Percentiles rank a stretch among this genome's conserved stretches.
Conservation (phyloP, 2,888 invertebrate species). For the Thera britannica region DNA sequence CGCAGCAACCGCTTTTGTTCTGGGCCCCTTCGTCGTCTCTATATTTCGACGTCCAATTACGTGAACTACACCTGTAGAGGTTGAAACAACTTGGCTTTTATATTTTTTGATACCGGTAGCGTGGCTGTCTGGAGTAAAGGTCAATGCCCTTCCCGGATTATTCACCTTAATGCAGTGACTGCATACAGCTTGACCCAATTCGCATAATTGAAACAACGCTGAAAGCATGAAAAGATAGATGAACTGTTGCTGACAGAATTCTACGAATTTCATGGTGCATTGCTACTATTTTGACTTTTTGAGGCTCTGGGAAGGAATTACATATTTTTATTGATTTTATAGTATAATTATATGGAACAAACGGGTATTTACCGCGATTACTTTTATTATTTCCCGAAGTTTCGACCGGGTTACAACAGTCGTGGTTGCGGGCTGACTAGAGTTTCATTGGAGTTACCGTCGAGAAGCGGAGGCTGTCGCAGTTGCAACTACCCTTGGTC, state of each 20-base stretch:
- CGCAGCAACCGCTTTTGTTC: not conserved
- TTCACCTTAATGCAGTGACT: slow-evolving; percentile 30
- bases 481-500: too few relatives aligned
- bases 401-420: too few relatives aligned
- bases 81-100: slow-evolving; percentile 10
- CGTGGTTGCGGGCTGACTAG: too few relatives aligned
- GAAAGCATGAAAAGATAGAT: not conserved
- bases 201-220: slow-evolving; percentile 10
- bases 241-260: not conserved
- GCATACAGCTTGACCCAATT: slow-evolving; percentile 27
- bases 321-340: too few relatives aligned
- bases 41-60: not conserved
- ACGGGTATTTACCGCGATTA: too few relatives aligned
- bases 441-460: too few relatives aligned
- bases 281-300: too few relatives aligned
- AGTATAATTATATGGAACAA: too few relatives aligned
- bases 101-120: slow-evolving; percentile 18
- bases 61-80: not conserved
- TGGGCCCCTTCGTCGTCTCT: not conserved
- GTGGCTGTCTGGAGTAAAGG: slow-evolving; percentile 8
- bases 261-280: too few relatives aligned
- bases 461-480: too few relatives aligned
- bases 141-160: slow-evolving; percentile 18
- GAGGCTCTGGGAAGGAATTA: too few relatives aligned
- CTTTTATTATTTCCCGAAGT: too few relatives aligned